A percentile compares a stretch with the other conserved stretches of the same genome.
phyloP scores from a whole-genome alignment of 1,140 invertebrate genomes.

The Gonioctena quinquepunctata region DNA sequence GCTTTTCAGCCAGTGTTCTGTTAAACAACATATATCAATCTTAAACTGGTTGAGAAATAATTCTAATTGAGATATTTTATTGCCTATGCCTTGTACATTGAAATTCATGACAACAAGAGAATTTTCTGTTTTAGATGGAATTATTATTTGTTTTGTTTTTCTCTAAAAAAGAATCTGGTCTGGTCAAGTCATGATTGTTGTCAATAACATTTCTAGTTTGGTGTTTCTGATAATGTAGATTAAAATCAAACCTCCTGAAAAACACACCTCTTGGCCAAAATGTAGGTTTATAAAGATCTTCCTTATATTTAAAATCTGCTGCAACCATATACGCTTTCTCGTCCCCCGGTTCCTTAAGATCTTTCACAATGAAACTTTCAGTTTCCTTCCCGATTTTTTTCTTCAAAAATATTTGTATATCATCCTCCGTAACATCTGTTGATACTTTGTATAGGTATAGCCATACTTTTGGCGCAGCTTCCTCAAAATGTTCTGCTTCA shows the following conservation, averaged over 20 bases:
- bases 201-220: constrained; percentile 1
- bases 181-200: background rate
- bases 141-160: background rate
- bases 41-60: background rate
- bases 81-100: no score
- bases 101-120: no score
- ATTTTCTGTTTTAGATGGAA: no score
- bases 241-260: constrained; percentile 12
- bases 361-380: constrained; percentile 13
- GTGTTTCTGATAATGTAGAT: background rate
- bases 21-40: background rate
- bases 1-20: constrained; percentile 8
- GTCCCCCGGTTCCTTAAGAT: background rate
- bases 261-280: constrained; percentile 12
- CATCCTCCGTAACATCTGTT: background rate
- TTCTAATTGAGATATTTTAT: background rate
- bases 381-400: background rate
- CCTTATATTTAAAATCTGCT: constrained; percentile 13
- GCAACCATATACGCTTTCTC: background rate
- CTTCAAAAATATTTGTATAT: background rate
- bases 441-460: background rate
- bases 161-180: constrained; percentile 6
- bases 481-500: constrained; percentile 1
- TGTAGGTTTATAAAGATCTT: background rate
- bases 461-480: background rate